phyloP scores from a whole-genome alignment of 1,140 invertebrate species.

The Bombus terrestris region DNA sequence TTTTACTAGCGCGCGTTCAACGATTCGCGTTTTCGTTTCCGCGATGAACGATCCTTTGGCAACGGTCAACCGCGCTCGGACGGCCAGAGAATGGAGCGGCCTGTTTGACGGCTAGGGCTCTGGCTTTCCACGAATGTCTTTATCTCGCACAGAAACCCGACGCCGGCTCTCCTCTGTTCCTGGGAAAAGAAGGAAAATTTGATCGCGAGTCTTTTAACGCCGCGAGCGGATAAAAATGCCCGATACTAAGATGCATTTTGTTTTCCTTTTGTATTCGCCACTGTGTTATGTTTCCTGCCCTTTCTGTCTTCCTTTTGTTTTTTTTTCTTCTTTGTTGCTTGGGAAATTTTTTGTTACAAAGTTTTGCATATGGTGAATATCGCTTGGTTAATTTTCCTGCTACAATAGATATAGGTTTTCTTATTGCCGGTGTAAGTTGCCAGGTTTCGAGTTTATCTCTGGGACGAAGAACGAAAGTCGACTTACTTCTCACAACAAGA shows the following conservation, averaged over 20 bases:
- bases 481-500: constrained; percentile 9
- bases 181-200: constrained; percentile 20
- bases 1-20: constrained; percentile 57
- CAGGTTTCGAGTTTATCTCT: neutral
- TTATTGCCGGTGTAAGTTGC: neutral
- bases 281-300: neutral
- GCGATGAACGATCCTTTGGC: constrained; percentile 66
- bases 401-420: neutral
- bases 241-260: neutral
- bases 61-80: constrained; percentile 66
- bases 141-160: constrained; percentile 37
- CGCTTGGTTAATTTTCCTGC: neutral
- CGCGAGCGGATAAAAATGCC: neutral
- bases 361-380: no score
- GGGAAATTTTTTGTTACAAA: neutral
- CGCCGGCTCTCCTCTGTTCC: constrained; percentile 14
- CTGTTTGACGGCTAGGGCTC: constrained; percentile 7
- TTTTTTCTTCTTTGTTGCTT: neutral
- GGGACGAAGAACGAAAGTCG: constrained; percentile 11
- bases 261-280: neutral
- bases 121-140: constrained; percentile 55
- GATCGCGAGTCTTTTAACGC: constrained; percentile 17
- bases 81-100: constrained; percentile 40
- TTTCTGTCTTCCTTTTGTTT: neutral
- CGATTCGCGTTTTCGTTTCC: constrained; percentile 69